Evolutionary conservation across 2,113 vertebrate genomes (phyloP).

Genomic region (Otus sunia): DNA sequence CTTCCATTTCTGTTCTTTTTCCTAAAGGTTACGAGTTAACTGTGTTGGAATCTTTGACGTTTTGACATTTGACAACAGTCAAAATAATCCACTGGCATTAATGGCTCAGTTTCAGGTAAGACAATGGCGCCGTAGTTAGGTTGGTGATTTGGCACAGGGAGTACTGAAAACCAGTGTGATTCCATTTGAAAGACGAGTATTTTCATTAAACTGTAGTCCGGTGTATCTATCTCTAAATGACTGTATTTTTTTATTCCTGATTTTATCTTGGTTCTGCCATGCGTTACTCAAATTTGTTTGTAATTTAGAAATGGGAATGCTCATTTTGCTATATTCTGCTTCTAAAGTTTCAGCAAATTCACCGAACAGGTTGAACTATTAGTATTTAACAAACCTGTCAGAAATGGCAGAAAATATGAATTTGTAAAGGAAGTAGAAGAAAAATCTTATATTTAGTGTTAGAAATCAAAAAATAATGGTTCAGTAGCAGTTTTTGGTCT

Average conservation of each 20-base stretch:
- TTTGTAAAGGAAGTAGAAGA: background rate
- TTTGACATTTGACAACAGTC: conserved; percentile 98
- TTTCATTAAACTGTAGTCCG: background rate
- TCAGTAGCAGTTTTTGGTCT: background rate
- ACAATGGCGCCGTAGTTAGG: background rate
- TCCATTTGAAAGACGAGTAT: background rate
- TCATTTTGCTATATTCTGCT: background rate
- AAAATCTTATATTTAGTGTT: background rate
- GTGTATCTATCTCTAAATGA: background rate
- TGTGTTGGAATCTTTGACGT: conserved; percentile 97
- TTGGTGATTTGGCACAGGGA: background rate
- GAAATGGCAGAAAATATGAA: background rate
- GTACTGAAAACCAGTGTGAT: background rate
- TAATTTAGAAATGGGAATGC: background rate
- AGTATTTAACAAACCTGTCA: background rate
- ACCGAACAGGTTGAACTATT: background rate
- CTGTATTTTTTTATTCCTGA: background rate
- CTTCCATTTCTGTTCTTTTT: conserved; percentile 33
- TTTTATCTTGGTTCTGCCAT: background rate
- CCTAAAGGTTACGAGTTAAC: conserved; percentile 92
- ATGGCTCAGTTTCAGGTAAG: conserved; percentile 99
- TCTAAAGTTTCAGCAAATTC: background rate
- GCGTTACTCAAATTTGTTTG: background rate
- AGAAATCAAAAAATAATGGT: background rate
- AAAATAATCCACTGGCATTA: conserved; percentile 95